Percentiles rank a stretch among this genome's conserved stretches.
phyloP scores from a whole-genome alignment of 35 echinoderm and acorn worm genomes.

The Lytechinus pictus region DNA sequence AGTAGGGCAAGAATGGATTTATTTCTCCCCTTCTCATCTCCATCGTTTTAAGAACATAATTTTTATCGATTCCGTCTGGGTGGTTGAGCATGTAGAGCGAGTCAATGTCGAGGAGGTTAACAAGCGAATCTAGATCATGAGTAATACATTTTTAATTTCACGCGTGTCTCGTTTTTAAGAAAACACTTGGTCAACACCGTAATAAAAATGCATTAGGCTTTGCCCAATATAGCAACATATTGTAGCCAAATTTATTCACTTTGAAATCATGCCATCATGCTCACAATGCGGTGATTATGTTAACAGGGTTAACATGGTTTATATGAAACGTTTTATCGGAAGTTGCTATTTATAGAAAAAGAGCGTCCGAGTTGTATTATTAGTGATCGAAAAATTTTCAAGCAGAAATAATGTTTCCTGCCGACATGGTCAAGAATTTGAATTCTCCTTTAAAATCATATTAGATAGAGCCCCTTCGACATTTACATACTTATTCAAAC shows the following conservation, averaged over 20 bases:
- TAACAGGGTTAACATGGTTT: not conserved
- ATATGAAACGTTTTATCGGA: not conserved
- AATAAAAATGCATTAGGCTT: not conserved
- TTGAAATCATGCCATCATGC: no score
- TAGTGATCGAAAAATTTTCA: no score
- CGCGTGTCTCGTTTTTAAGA: not conserved
- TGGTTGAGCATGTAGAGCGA: not conserved
- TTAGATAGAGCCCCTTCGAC: not conserved
- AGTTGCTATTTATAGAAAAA: not conserved
- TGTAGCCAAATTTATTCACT: not conserved
- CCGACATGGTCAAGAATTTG: no score
- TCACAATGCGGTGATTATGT: no score
- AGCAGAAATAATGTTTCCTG: no score
- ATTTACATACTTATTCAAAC: not conserved
- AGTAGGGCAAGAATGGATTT: constrained; percentile 18
- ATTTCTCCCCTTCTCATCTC: not conserved
- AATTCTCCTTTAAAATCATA: not conserved
- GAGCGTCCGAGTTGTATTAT: not conserved
- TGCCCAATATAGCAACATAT: not conserved
- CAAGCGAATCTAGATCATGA: not conserved
- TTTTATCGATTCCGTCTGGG: not conserved
- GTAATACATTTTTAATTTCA: not conserved
- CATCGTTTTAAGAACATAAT: not conserved
- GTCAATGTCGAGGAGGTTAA: not conserved
- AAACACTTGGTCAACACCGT: not conserved